A percentile compares a stretch with the other conserved stretches of the same genome.
Evolutionary conservation across 2,797 vertebrate species (phyloP).

Genomic region (Myotis daubentonii): DNA sequence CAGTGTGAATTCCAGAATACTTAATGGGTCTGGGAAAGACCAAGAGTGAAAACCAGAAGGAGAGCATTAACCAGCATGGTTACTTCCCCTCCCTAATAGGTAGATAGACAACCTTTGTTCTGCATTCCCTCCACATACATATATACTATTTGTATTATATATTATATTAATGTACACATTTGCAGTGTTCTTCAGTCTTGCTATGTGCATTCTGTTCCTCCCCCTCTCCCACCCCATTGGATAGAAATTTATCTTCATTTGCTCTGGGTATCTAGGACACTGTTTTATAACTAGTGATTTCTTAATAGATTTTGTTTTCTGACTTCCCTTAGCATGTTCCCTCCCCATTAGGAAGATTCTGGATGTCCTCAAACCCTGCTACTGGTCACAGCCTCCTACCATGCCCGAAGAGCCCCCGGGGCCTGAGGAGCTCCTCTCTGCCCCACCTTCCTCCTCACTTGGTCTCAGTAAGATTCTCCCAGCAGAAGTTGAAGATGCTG

Average conservation of each 20-base stretch:
- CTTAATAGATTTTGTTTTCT: neutral
- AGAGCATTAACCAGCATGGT: neutral
- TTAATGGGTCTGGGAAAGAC: neutral
- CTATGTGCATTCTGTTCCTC: neutral
- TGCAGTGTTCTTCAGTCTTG: neutral
- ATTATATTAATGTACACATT: neutral
- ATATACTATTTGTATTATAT: neutral
- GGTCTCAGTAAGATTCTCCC: conserved; percentile 64
- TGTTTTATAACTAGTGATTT: neutral
- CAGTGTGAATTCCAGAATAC: conserved; percentile 2
- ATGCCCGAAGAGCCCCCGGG: neutral
- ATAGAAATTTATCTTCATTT: neutral
- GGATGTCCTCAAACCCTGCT: neutral
- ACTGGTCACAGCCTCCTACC: neutral
- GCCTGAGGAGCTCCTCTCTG: conserved; percentile 54
- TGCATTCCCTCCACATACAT: neutral
- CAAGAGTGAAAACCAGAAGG: neutral
- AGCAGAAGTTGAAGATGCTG: conserved; percentile 73
- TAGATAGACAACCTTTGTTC: neutral
- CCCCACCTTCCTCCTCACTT: conserved; percentile 71
- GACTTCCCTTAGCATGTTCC: neutral
- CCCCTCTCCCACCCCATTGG: neutral
- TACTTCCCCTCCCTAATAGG: neutral
- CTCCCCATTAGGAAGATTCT: neutral
- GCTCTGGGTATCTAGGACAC: neutral